These are phyloP conservation scores for Euzophera pinguis DNA, from an alignment of 2,888 invertebrate genomes.

Conservation along the genomic window DNA sequence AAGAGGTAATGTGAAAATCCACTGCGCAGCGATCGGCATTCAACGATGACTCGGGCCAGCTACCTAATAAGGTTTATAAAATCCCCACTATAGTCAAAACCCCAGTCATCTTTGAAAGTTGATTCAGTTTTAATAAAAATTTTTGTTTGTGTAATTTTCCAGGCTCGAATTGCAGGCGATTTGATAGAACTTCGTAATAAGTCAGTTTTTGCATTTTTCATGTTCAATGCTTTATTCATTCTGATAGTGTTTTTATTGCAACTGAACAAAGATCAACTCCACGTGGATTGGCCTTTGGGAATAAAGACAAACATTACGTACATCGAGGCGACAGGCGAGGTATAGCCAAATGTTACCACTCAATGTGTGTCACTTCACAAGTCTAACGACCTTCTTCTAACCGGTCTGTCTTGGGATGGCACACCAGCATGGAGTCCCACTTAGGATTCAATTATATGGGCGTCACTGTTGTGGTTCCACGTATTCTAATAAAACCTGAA, in stretches of 20 bases:
- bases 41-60: conserved; percentile 69
- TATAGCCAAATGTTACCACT: conserved; percentile 77
- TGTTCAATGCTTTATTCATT: conserved; percentile 99
- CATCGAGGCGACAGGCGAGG: conserved; percentile 96
- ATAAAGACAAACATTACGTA: conserved; percentile 96
- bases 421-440: conserved; percentile 76
- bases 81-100: conserved; percentile 35
- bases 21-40: conserved; percentile 61
- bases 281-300: conserved; percentile 98
- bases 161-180: conserved; percentile 94
- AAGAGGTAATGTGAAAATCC: conserved; percentile 90
- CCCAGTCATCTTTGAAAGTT: conserved; percentile 80
- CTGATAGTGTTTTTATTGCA: conserved; percentile 99
- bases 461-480: conserved; percentile 56
- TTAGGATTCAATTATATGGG: conserved; percentile 59
- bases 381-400: conserved; percentile 78
- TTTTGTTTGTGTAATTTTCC: conserved; percentile 77
- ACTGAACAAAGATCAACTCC: conserved; percentile 98
- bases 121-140: conserved; percentile 57
- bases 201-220: conserved; percentile 98
- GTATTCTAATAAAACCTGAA: conserved; percentile 51
- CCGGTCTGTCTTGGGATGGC: conserved; percentile 75
- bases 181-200: conserved; percentile 97
- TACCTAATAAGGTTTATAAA: conserved; percentile 10
- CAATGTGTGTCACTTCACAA: conserved; percentile 72